Evolutionary conservation across 2,797 vertebrate genomes (phyloP), one percentile per base, ranked within the genome.

Genomic region (Sternarchorhynchus goeldii): DNA sequence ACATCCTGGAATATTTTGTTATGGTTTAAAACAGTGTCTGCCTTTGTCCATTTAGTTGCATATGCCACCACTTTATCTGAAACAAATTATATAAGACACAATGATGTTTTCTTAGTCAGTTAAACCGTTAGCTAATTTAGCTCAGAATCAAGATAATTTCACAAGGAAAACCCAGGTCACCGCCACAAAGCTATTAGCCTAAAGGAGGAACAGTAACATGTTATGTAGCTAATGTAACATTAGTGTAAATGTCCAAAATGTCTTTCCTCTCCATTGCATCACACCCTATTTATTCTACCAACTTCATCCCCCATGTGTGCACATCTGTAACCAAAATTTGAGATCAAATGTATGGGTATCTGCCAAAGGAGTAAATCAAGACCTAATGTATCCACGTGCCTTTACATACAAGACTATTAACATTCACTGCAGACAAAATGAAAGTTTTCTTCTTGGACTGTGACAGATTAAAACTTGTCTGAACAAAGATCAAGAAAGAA

Each of bases 391-490:
- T 58, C 36, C 69, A 58, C 0, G n/a, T 12, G n/a, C 53, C 17
- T 56, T 32, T 70, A 25, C 50, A 70, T 56, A n/a, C 6, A 70
- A 57, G n/a, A 36, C 17, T 63, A 55, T 31, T 41, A n/a, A 56
- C 12, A 21, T 21, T 31, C 14, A 39, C 73, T 32, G 32, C 73
- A 56, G 32, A 50, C 20, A 55, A 75, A 56, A 45, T 32, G 25
- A 25, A 57, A 29, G 25, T 76, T 18, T 18, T 55, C 25, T 41
- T 34, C 3, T 21, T 31, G 41, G 34, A 68, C 56, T 50, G 16
- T 62, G 3, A 73, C 56, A 69, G 16, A 76, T 0, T 16, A 36
- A 62, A 65, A 73, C 75, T 73, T 73, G 75, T 73, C 64, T 63
- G 36, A 58, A 67, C 75, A 74, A 34, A 64, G 68, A 56, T 7